Evolutionary conservation across 2,888 invertebrate genomes (phyloP).

Genomic region (Toxonevra muliebris): DNA sequence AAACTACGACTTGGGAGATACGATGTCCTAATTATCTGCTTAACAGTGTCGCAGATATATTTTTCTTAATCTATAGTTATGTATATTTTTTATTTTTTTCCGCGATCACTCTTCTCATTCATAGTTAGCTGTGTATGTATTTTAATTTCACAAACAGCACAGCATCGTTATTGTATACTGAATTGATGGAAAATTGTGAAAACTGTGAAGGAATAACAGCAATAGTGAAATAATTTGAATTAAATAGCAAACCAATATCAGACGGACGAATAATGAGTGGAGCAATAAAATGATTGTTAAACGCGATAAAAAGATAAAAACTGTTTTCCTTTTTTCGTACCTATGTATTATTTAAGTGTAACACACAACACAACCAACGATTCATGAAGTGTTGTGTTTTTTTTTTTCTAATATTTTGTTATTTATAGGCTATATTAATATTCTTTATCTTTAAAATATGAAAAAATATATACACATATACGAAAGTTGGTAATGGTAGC

Average conservation of each 20-base stretch:
- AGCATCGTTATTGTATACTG: no score
- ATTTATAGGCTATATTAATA: constrained; percentile 62
- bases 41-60: no score
- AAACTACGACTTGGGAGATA: no score
- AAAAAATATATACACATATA: constrained; percentile 26
- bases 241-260: constrained; percentile 27
- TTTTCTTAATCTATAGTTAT: no score
- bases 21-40: no score
- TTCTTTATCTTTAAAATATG: constrained; percentile 59
- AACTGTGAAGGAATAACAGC: no score
- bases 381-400: constrained; percentile 41
- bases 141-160: no score
- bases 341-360: constrained; percentile 45
- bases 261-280: constrained; percentile 37
- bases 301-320: constrained; percentile 60
- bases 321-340: constrained; percentile 45
- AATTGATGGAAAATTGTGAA: no score
- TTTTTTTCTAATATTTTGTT: constrained; percentile 51
- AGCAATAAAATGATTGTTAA: constrained; percentile 59
- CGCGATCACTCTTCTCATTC: no score
- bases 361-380: constrained; percentile 42
- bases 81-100: no score
- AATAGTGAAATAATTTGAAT: no score
- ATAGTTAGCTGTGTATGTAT: no score
- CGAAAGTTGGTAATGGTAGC: constrained; percentile 49